Conservation (phyloP, 2,888 invertebrate species). For the Andrena bicolor region DNA sequence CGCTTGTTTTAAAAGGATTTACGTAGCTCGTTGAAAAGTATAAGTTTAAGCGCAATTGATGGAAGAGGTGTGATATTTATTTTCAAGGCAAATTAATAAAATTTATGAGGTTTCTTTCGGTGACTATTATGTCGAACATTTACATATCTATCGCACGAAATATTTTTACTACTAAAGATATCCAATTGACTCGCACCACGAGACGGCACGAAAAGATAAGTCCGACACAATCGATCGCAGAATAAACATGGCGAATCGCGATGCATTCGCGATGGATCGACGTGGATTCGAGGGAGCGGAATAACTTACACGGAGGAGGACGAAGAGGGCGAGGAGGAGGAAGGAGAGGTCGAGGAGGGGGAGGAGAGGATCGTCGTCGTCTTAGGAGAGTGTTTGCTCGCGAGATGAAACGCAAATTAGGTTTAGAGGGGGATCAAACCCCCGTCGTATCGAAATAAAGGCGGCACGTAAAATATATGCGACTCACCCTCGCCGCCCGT, state of each 20-base stretch:
- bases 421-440: slow-evolving; percentile 82
- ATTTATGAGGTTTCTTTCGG: too few relatives aligned
- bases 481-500: slow-evolving; percentile 65
- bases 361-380: slow-evolving; percentile 49
- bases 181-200: background rate
- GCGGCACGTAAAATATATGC: slow-evolving; percentile 80
- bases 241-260: slow-evolving; percentile 13
- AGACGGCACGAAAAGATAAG: background rate
- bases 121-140: background rate
- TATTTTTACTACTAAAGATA: background rate
- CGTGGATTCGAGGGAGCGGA: slow-evolving; percentile 20
- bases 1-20: too few relatives aligned
- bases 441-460: slow-evolving; percentile 82
- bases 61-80: too few relatives aligned
- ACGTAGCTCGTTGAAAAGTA: background rate
- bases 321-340: slow-evolving; percentile 15
- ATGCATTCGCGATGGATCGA: slow-evolving; percentile 16
- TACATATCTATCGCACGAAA: background rate
- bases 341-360: too few relatives aligned
- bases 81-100: too few relatives aligned
- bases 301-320: slow-evolving; percentile 42
- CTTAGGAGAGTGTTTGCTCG: slow-evolving; percentile 79
- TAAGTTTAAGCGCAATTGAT: background rate
- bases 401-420: slow-evolving; percentile 84
- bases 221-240: background rate